Conservation (phyloP, 2,888 invertebrate genomes). For the Cosmia pyralina region DNA sequence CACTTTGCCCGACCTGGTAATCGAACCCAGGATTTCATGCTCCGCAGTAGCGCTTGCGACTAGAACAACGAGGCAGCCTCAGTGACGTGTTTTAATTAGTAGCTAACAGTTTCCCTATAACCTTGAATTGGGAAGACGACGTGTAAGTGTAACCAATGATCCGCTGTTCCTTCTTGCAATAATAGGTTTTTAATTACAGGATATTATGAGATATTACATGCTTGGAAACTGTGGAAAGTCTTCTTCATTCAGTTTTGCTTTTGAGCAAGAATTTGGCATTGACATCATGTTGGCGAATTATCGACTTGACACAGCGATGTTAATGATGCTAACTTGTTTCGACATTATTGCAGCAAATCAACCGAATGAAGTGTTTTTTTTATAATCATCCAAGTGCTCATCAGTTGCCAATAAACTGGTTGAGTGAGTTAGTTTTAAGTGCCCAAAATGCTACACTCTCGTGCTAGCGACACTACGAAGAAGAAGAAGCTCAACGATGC, state of each 20-base stretch:
- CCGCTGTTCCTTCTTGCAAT: background rate
- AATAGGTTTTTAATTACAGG: slow-evolving; percentile 8
- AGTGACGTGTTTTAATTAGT: background rate
- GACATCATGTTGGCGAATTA: slow-evolving; percentile 26
- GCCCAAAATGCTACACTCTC: too few species aligned
- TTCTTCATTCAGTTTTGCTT: background rate
- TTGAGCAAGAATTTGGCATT: slow-evolving; percentile 30
- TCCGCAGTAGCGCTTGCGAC: too few species aligned
- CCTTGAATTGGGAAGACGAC: slow-evolving; percentile 5
- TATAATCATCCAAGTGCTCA: background rate
- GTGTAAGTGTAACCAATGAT: background rate
- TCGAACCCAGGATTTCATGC: too few species aligned
- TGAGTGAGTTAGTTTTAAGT: background rate
- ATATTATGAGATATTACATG: background rate
- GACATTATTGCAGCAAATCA: slow-evolving; percentile 4
- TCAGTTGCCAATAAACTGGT: too few species aligned
- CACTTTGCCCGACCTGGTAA: too few species aligned
- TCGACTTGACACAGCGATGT: slow-evolving; percentile 16
- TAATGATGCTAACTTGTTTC: slow-evolving; percentile 43
- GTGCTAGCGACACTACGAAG: too few species aligned
- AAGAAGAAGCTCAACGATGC: too few species aligned
- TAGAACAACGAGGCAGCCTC: too few species aligned
- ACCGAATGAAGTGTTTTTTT: background rate
- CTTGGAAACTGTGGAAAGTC: background rate
- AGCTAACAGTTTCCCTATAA: background rate